Base-by-base conservation (phyloP, 2,888 invertebrate genomes). In the Heliconius hortense region DNA sequence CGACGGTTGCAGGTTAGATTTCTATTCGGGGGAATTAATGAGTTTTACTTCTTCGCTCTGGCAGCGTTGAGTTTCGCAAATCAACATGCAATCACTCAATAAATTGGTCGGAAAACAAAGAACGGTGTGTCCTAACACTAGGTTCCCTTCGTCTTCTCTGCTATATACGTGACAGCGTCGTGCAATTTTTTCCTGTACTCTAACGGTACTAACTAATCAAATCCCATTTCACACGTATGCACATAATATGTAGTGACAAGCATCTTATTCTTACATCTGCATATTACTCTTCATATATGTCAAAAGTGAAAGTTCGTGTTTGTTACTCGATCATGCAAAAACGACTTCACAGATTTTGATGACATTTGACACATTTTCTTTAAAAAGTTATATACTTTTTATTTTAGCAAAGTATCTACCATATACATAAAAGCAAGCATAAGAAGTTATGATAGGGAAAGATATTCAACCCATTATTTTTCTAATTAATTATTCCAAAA, bases 271-370 rank as follows among this genome's bases (percentile, higher is more conserved):
- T 69, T 69, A 56, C 18, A 69, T 68, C 68, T 56, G 56, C 56
- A 69, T 69, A 31, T 48, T 48, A 48, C 35, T 69, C 24, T 66
- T 66, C 39, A 35, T 43, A 43, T 66, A 43, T 43, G 66, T 18
- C 24, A 66, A 66, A 66, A 66, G 66, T 66, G 66, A 66, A 66
- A 66, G 66, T 66, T 64, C n/a, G 39, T 66, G 24, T 15, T 43
- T 24, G 39, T 66, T 66, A 43, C 15, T 43, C 73, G 67, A 76
- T 72, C 76, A 73, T 35, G 76, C 74, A 69, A 72, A 73, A 77
- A 73, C 60, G 66, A 2, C 66, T 66, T n/a, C 5, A 66, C 39
- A 43, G 39, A 66, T 66, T 66, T 66, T 66, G 24, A 66, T 66
- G 39, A 66, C 24, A 18, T 15, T 66, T 66, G 24, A 66, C 66